phyloP scores from a whole-genome alignment of 2,797 vertebrate species.

The Labroides dimidiatus region DNA sequence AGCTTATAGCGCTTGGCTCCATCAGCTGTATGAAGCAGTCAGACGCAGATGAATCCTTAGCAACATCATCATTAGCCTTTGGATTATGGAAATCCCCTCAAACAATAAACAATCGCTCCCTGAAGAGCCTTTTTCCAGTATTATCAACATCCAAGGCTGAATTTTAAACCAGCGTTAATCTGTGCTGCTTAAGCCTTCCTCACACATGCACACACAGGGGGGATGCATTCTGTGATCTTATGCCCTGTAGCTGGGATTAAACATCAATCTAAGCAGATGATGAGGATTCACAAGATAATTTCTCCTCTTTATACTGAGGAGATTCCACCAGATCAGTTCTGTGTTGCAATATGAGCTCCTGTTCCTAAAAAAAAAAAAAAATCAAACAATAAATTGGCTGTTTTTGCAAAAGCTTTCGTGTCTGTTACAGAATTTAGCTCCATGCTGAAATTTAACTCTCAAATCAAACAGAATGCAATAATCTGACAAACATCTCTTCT shows the following conservation, averaged over 20 bases:
- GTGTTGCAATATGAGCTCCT: not conserved
- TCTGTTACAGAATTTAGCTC: too few relatives aligned
- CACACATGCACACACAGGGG: conserved; percentile 1
- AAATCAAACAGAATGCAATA: too few relatives aligned
- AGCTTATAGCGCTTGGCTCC: not conserved
- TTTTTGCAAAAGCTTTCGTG: too few relatives aligned
- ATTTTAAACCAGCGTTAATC: conserved; percentile 28
- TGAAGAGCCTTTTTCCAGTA: conserved; percentile 3
- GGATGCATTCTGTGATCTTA: not conserved
- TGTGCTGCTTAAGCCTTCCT: conserved; percentile 24
- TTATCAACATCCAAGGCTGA: conserved; percentile 19
- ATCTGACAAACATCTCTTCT: too few relatives aligned
- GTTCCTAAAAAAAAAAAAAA: not conserved
- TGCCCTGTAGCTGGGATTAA: conserved; percentile 9
- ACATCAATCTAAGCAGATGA: conserved; percentile 5
- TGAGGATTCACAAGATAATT: not conserved
- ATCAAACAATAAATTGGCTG: too few relatives aligned
- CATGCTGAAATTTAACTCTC: too few relatives aligned
- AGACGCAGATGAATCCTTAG: conserved; percentile 33
- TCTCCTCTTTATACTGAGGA: not conserved
- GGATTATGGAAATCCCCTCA: conserved; percentile 61
- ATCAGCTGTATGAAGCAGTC: conserved; percentile 8
- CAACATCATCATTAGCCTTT: conserved; percentile 56
- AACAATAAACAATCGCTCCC: conserved; percentile 34
- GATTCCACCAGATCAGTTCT: not conserved